These are phyloP conservation scores for Zaprionus vittiger DNA, from an alignment of 1,140 invertebrate species.

Conservation along the genomic window DNA sequence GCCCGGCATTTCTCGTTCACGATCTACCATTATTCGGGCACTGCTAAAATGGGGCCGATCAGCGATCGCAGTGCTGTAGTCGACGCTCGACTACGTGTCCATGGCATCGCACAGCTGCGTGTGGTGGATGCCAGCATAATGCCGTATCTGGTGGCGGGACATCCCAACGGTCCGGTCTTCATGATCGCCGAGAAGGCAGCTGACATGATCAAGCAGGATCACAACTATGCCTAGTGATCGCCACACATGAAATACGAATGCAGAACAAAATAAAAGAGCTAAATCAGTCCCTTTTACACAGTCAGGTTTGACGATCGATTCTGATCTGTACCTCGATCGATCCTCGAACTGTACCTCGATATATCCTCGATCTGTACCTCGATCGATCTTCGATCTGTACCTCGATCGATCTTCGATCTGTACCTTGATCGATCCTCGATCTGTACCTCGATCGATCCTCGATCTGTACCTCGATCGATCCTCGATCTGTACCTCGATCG, in stretches of 20 bases:
- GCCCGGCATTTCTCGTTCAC: conserved; percentile 88
- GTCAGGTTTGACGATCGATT: too few relatives aligned
- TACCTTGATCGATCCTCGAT: too few relatives aligned
- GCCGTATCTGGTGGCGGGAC: conserved; percentile 86
- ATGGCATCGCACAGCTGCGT: conserved; percentile 88
- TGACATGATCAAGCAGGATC: conserved; percentile 87
- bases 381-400: too few relatives aligned
- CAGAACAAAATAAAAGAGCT: neutral
- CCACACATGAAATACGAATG: neutral
- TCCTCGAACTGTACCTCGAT: too few relatives aligned
- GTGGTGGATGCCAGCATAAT: conserved; percentile 91
- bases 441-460: too few relatives aligned
- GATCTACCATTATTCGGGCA: conserved; percentile 92
- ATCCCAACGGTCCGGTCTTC: conserved; percentile 88
- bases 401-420: too few relatives aligned
- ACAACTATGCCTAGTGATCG: conserved; percentile 50
- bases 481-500: too few relatives aligned
- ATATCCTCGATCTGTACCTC: too few relatives aligned
- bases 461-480: too few relatives aligned
- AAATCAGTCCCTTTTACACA: too few relatives aligned
- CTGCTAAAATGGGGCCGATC: conserved; percentile 93
- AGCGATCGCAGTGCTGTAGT: conserved; percentile 89
- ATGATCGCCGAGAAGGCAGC: conserved; percentile 90
- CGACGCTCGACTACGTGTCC: conserved; percentile 88
- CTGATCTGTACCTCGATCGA: too few relatives aligned